Evolutionary conservation across 2,888 invertebrate species (phyloP), one percentile per base, ranked within the genome.

Genomic region (Synanthedon andrenaeformis): DNA sequence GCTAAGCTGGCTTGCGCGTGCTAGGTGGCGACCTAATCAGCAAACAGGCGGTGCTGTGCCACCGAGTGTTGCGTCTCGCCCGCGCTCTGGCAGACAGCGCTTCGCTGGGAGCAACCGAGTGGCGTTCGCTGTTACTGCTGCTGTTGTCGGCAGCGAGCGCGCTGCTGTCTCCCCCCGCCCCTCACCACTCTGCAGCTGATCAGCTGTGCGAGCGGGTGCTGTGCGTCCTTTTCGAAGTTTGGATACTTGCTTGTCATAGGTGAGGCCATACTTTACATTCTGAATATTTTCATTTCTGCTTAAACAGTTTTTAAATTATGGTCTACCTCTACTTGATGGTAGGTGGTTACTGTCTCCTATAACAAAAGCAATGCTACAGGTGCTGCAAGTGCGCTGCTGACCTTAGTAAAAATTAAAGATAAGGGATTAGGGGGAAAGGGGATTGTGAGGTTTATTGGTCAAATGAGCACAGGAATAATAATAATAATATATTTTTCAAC

Each of bases 131-230:
- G 42, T 87, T 98, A 51, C 84, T 96, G 56, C 95, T 98, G 79
- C 89, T 98, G 59, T 87, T 98, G 57, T 74, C 82, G 0, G 85
- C 98, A 42, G 98, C 97, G 70, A 95, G 97, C 62, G 95, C 96
- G 8, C 87, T 98, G 45, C 88, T 98, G 57, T 93, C 97, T 2
- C 97, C 98, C 23, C 98, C 98, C 5, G 95, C 95, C 4, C 93
- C 96, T 41, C 95, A 95, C 82, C 97, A 97, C 80, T 95, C 97
- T 69, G 96, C 96, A n/a, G 96, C 96, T 0, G 97, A 97, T 75
- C 97, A 98, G 74, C 88, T 98, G 50, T 97, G 97, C 74, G 97
- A 98, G 77, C 89, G 98, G 42, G 96, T 98, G 53, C 89, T 98
- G 4, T 96, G 96, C 62, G 98, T 98, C 42, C 89, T 98, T 54